A percentile compares a stretch with the other conserved stretches of the same genome.
phyloP scores from a whole-genome alignment of 2,113 vertebrate species.

The Daphoenositta chrysoptera region DNA sequence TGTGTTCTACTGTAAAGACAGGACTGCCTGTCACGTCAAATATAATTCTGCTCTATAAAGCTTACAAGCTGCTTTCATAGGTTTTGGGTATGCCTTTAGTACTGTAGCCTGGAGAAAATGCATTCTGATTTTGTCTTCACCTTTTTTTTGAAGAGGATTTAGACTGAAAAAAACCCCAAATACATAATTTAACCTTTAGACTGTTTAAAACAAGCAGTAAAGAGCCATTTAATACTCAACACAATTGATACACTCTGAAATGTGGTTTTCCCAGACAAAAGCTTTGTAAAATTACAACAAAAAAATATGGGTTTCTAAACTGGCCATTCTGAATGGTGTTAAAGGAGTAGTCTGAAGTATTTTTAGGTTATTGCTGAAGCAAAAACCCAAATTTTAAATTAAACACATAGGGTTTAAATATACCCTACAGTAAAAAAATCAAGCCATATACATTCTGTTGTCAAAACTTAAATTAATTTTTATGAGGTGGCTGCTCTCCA shows the following conservation, averaged over 20 bases:
- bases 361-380: neutral
- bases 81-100: rapidly evolving
- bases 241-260: neutral
- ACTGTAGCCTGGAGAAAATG: neutral
- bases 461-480: neutral
- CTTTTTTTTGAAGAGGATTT: neutral
- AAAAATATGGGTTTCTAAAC: neutral
- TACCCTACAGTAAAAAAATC: neutral
- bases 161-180: neutral
- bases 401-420: neutral
- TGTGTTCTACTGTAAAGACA: neutral
- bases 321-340: neutral
- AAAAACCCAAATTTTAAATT: neutral
- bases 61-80: neutral
- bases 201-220: neutral
- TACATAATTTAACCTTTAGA: neutral
- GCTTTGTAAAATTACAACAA: neutral
- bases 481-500: neutral
- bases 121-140: neutral
- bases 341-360: neutral
- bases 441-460: neutral
- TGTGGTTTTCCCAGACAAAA: neutral
- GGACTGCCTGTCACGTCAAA: rapidly evolving
- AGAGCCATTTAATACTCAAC: neutral
- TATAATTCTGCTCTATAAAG: neutral